Evolutionary conservation across 1,140 invertebrate species (phyloP).

Genomic region (Lordiphosa stackelbergi): DNA sequence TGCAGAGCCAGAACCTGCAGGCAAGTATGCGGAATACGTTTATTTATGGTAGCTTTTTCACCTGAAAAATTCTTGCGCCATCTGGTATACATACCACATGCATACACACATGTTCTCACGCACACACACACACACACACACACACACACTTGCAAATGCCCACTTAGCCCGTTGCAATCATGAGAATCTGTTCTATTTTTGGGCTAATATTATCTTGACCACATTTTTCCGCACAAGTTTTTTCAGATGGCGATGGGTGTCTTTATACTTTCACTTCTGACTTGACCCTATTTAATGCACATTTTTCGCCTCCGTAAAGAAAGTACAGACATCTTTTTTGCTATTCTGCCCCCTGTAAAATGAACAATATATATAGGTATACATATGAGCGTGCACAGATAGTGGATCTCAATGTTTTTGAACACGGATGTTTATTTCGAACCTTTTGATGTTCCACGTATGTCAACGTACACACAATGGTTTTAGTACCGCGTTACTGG

Average conservation of each 20-base stretch:
- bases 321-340: no score
- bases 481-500: no score
- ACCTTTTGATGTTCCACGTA: no score
- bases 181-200: conserved; percentile 27
- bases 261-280: neutral
- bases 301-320: no score
- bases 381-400: no score
- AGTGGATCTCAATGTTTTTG: no score
- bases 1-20: neutral
- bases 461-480: no score
- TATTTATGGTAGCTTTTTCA: conserved; percentile 18
- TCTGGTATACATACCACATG: neutral
- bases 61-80: conserved; percentile 1
- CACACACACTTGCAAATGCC: neutral
- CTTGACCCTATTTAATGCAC: neutral
- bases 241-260: neutral
- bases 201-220: conserved; percentile 7
- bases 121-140: neutral
- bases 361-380: no score
- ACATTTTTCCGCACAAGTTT: conserved; percentile 4
- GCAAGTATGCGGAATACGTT: conserved; percentile 12
- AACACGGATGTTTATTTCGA: no score
- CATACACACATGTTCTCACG: conserved; percentile 4
- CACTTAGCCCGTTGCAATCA: conserved; percentile 15
- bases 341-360: no score